phyloP scores from a whole-genome alignment of 1,140 invertebrate genomes.

The Aphelenchoides avenae region DNA sequence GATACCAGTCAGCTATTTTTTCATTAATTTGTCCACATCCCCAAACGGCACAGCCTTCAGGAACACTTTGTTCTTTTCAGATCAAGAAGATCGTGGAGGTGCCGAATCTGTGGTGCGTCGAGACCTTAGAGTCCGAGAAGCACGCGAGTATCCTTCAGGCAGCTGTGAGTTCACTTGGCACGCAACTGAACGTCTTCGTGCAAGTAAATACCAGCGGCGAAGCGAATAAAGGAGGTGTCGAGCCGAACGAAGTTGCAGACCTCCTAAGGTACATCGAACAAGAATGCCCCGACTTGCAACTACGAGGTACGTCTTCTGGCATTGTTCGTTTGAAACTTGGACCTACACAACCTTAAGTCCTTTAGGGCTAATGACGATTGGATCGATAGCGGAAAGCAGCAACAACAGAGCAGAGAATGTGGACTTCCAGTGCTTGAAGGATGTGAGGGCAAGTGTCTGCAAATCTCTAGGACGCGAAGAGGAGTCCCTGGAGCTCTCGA shows the following conservation, averaged over 20 bases:
- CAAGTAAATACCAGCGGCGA: conserved; percentile 94
- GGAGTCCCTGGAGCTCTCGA: conserved; percentile 76
- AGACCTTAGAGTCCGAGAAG: conserved; percentile 81
- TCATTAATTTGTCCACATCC: too few relatives aligned
- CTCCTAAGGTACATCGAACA: conserved; percentile 72
- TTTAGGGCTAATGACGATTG: conserved; percentile 92
- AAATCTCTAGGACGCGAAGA: conserved; percentile 12
- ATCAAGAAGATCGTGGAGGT: conserved; percentile 57
- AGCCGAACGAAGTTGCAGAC: conserved; percentile 66
- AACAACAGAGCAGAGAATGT: conserved; percentile 31
- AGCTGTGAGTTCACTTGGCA: conserved; percentile 67
- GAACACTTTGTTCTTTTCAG: too few relatives aligned
- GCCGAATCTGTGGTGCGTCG: conserved; percentile 74
- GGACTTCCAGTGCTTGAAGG: conserved; percentile 46
- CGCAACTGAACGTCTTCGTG: conserved; percentile 74
- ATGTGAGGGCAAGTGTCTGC: conserved; percentile 25
- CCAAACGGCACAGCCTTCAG: too few relatives aligned
- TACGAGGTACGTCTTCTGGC: conserved; percentile 60
- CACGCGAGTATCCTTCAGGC: conserved; percentile 75
- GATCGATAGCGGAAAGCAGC: conserved; percentile 71
- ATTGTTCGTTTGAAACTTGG: not conserved
- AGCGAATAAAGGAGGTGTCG: conserved; percentile 80
- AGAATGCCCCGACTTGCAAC: conserved; percentile 74
- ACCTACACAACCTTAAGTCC: conserved; percentile 6
- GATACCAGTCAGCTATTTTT: too few relatives aligned